Base-by-base conservation (phyloP, 1,140 invertebrate genomes). In the Lucilia cuprina region DNA sequence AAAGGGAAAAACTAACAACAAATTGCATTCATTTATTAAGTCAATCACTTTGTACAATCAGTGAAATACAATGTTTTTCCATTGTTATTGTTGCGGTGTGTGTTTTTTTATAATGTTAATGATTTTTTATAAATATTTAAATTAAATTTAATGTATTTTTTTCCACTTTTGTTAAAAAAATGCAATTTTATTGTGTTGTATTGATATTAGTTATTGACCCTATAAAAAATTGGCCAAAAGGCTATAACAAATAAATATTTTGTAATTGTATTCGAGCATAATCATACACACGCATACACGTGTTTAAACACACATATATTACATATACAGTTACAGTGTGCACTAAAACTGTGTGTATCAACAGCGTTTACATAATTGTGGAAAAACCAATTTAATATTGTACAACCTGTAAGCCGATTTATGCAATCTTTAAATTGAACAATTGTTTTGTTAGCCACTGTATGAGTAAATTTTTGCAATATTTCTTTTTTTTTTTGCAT, bases 141-240 rank as follows among this genome's bases (percentile, higher is more conserved):
- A 60, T 60, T 60, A 17, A 60, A 60, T 60, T 60, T 60, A 60
- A 60, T 60, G 55, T 60, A 60, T n/a, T 60, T 60, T 60, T n/a
- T 17, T 60, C n/a, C 55, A 60, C 41, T 41, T 41, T 41, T 41
- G 41, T 41, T 41, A 41, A 41, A 41, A 41, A 41, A 41, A 41
- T 8, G 41, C 5, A 41, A 41, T 8, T 8, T 8, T 10, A 12
- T 14, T 60, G 14, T 60, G 55, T 60, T 60, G 55, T 60, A 60
- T 60, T 60, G 55, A n/a, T n/a, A 60, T 60, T 60, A 60, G 55
- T 60, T 60, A 60, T 60, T 60, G 55, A n/a, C 55, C 14, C n/a
- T 60, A n/a, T 60, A 60, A 17, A 60, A 78, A 78, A 41, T 78
- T 35, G 21, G 35, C 75, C 30, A 75, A 78, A 41, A 78, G 30